Evolutionary conservation across 2,113 vertebrate species (phyloP).

Genomic region (Oenanthe oenanthe): DNA sequence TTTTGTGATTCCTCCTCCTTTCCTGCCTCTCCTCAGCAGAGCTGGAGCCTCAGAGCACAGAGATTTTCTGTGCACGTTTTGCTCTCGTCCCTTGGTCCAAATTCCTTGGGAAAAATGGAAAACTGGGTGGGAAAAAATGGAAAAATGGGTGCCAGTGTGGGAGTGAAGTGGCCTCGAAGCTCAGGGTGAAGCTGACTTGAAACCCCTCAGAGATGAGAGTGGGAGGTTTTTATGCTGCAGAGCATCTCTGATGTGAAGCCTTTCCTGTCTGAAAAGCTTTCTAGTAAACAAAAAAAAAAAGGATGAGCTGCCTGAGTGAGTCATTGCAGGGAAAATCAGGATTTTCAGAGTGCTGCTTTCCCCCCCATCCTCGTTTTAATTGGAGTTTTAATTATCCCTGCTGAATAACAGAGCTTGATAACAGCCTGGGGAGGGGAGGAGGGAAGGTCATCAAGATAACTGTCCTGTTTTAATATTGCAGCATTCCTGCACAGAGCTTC

Average conservation of each 20-base stretch:
- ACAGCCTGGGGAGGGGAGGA: background rate
- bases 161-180: background rate
- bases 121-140: background rate
- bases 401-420: background rate
- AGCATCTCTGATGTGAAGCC: background rate
- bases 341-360: background rate
- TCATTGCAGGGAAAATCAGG: background rate
- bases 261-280: slow-evolving; percentile 11
- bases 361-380: background rate
- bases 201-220: background rate
- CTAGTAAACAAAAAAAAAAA: slow-evolving; percentile 36
- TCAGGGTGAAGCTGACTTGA: background rate
- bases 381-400: slow-evolving; percentile 11
- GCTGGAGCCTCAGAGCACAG: fast-evolving
- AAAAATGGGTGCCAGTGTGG: background rate
- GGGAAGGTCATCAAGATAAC: slow-evolving; percentile 62
- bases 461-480: background rate
- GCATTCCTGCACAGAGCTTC: slow-evolving; percentile 2
- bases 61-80: fast-evolving
- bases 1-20: background rate
- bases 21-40: background rate
- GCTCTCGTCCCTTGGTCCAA: background rate
- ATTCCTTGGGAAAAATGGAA: background rate
- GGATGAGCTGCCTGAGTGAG: background rate
- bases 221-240: background rate